Evolutionary conservation across 2,113 vertebrate genomes (phyloP).

Genomic region (Coturnix japonica): DNA sequence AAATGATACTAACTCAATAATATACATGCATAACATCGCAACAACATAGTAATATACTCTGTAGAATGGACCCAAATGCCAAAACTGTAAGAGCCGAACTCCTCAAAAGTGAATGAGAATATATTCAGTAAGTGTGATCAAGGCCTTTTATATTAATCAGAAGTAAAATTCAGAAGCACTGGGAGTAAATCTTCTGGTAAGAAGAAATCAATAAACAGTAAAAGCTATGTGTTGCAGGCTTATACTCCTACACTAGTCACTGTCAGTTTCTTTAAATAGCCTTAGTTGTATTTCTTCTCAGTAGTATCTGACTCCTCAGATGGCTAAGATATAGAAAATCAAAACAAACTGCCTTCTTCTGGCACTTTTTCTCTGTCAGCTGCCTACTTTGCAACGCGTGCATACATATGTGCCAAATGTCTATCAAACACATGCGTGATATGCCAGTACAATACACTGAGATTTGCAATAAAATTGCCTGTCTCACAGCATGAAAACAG

Average conservation of each 20-base stretch:
- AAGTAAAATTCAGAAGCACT: constrained; percentile 12
- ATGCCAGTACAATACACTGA: neutral
- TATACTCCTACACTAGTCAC: neutral
- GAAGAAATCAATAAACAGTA: constrained; percentile 9
- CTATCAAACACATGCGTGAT: constrained; percentile 4
- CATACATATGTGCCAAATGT: neutral
- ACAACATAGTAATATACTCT: neutral
- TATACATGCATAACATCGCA: neutral
- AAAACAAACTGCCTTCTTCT: constrained; percentile 37
- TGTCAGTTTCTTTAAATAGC: constrained; percentile 22
- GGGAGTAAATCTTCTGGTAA: constrained; percentile 21
- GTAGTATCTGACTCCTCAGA: constrained; percentile 1
- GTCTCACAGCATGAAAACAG: neutral
- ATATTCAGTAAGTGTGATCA: neutral
- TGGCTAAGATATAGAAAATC: neutral
- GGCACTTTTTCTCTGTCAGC: constrained; percentile 38
- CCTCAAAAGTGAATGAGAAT: neutral
- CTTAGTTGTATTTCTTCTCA: constrained; percentile 31
- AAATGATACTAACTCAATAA: neutral
- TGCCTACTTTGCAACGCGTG: constrained; percentile 19
- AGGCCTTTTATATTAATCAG: constrained; percentile 11
- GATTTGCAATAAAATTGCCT: neutral
- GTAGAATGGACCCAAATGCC: neutral
- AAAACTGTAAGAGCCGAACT: neutral
- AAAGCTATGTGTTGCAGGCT: neutral